Evolutionary conservation across 2,888 invertebrate genomes (phyloP).

Genomic region (Drosophila limbata): DNA sequence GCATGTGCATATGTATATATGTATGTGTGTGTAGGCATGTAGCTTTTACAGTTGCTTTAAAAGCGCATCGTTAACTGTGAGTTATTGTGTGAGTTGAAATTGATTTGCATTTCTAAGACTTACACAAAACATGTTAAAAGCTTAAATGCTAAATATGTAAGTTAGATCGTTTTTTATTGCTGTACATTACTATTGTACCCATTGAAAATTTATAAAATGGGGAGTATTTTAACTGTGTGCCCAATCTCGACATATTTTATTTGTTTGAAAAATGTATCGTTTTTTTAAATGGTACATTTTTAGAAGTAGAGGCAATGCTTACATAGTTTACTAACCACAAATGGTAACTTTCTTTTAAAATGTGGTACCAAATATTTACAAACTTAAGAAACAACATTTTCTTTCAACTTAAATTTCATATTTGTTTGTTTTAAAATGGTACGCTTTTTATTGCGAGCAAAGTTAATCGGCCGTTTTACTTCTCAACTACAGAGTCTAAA

Average conservation of each 20-base stretch:
- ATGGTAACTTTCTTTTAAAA: too few relatives aligned
- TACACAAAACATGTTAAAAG: background rate
- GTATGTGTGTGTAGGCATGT: background rate
- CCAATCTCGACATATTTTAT: background rate
- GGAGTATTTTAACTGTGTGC: background rate
- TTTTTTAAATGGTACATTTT: background rate
- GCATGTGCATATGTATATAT: background rate
- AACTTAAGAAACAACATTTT: too few relatives aligned
- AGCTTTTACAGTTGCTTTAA: too few relatives aligned
- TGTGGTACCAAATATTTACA: too few relatives aligned
- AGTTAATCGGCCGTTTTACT: too few relatives aligned
- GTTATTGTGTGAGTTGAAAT: background rate
- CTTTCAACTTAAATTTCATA: too few relatives aligned
- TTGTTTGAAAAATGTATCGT: background rate
- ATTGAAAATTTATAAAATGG: background rate
- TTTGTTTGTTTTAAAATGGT: background rate
- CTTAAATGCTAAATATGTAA: background rate
- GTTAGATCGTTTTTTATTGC: background rate
- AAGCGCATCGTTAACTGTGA: background rate
- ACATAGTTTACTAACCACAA: too few relatives aligned
- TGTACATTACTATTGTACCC: background rate
- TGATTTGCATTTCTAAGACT: background rate
- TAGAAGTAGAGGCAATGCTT: too few relatives aligned
- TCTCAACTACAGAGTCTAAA: too few relatives aligned
- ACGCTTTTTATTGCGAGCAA: background rate